phyloP scores from a whole-genome alignment of 2,888 invertebrate genomes.

The Caenorhabditis uteleia region DNA sequence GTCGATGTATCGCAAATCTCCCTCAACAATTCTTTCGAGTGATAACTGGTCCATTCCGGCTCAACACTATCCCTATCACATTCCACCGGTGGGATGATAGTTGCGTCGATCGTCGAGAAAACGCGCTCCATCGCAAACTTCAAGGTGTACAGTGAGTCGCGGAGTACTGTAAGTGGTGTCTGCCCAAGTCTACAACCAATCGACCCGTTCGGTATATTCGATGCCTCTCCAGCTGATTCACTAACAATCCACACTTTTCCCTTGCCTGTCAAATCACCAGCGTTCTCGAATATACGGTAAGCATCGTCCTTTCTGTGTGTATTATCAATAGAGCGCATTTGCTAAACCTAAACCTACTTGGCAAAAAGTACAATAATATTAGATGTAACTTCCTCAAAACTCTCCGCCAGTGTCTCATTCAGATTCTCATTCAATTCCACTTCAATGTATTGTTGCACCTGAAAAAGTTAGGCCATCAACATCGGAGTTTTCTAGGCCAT shows the following conservation, averaged over 20 bases:
- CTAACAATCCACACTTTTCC: slow-evolving; percentile 65
- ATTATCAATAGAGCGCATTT: not conserved
- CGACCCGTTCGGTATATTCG: slow-evolving; percentile 59
- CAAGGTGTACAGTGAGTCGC: slow-evolving; percentile 56
- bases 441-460: slow-evolving; percentile 64
- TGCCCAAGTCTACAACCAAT: slow-evolving; percentile 54
- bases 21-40: slow-evolving; percentile 29
- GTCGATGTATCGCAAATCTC: slow-evolving; percentile 43
- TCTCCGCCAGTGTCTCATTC: slow-evolving; percentile 40
- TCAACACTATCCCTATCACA: slow-evolving; percentile 38
- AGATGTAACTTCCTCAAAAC: slow-evolving; percentile 63
- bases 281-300: slow-evolving; percentile 50
- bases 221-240: slow-evolving; percentile 58
- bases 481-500: too few species aligned
- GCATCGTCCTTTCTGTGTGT: slow-evolving; percentile 51
- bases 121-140: slow-evolving; percentile 31
- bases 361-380: slow-evolving; percentile 65
- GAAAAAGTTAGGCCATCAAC: slow-evolving; percentile 3
- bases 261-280: slow-evolving; percentile 34
- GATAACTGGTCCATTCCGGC: slow-evolving; percentile 33
- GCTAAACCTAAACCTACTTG: slow-evolving; percentile 37
- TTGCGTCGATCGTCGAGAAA: slow-evolving; percentile 9
- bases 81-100: slow-evolving; percentile 34
- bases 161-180: slow-evolving; percentile 47
- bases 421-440: slow-evolving; percentile 42